phyloP scores from a whole-genome alignment of 1,140 invertebrate species.

The Anoplolepis gracilipes region DNA sequence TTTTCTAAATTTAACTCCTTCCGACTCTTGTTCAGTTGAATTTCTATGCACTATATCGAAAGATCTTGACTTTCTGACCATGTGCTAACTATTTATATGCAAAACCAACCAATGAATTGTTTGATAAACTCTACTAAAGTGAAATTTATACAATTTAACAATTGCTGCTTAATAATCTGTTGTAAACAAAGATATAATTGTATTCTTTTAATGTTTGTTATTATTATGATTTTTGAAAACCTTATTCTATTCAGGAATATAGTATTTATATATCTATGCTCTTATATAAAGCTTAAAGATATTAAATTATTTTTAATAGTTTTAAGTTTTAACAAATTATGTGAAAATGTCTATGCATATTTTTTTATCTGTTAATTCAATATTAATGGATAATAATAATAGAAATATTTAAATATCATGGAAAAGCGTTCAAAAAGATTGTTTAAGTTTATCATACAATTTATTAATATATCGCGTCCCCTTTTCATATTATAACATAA shows the following conservation, averaged over 20 bases:
- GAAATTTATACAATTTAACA: no score
- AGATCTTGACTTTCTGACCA: conserved; percentile 81
- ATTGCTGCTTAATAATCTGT: no score
- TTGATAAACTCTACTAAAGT: no score
- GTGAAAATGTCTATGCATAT: not conserved
- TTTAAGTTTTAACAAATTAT: not conserved
- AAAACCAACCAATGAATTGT: no score
- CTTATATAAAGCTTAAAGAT: not conserved
- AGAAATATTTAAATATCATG: not conserved
- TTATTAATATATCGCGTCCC: conserved; percentile 53
- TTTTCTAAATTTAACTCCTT: conserved; percentile 82
- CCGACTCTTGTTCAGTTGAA: conserved; percentile 70
- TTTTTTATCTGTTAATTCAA: not conserved
- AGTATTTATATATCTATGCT: no score
- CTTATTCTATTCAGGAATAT: no score
- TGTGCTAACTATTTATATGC: no score
- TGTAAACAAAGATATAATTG: no score
- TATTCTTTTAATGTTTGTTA: no score
- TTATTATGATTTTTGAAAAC: no score
- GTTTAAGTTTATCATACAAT: conserved; percentile 1
- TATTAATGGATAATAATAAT: not conserved
- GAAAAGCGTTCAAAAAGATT: not conserved
- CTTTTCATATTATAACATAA: conserved; percentile 45
- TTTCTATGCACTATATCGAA: conserved; percentile 75
- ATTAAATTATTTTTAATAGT: conserved; percentile 5